Base-by-base conservation (phyloP, 2,113 vertebrate genomes). In the Gambusia holbrooki region DNA sequence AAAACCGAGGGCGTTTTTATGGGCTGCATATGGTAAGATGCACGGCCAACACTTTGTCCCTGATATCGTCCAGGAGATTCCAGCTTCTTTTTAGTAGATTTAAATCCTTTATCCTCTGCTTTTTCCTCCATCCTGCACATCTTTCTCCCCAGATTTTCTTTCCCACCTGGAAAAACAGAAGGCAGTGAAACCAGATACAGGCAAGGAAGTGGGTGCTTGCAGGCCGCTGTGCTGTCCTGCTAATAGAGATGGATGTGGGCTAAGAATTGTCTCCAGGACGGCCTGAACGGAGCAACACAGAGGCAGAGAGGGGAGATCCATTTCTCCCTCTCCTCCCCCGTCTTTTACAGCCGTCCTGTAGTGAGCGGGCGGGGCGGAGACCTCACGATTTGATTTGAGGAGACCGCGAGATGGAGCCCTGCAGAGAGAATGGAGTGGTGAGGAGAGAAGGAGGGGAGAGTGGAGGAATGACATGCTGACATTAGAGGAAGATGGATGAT, bases 231-330 rank as follows among this genome's bases (percentile, higher is more conserved):
- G 29, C 82, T 81, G 87, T 91, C 91, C 84, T 64, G 6, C 87
- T 94, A 95, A 95, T 94, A 91, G 93, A 95, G 94, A 95, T 93
- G 84, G 91, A 95, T 93, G 90, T 85, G 86, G 84, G 81, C 35
- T 81, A 73, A 81, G 88, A 91, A 92, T 89, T 88, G 89, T 93
- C 90, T 93, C 83, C 90, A 69, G 30, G 90, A 86, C 78, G 73
- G 87, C 82, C 72, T 84, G 51, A 58, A 58, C 22, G 8, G 76
- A 73, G 61, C 37, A 68, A 79, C 17, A 29, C 68, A 76, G 78
- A 73, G 80, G 74, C 71, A 58, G 71, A 77, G 19, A 33, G 71
- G 37, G 77, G 79, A 79, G 79, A 85, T 88, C 75, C 81, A 89
- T 93, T 90, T 88, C 85, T 87, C 74, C 82, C 76, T 62, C 8